These are phyloP conservation scores for Mesaphorura yosii DNA, from an alignment of 1,140 invertebrate genomes.

Conservation along the genomic window DNA sequence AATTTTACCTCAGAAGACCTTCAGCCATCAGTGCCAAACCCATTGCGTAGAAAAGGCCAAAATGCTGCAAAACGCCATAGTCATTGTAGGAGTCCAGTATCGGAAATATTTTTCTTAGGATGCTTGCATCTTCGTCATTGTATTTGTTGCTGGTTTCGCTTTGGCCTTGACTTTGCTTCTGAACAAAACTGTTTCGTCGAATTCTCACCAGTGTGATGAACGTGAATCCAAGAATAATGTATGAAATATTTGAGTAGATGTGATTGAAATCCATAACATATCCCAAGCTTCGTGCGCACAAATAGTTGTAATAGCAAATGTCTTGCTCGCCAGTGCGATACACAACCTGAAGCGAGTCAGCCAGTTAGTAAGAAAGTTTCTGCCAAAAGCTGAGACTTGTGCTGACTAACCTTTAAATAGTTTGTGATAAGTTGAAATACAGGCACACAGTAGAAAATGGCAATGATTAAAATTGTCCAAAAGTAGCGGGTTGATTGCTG, in stretches of 20 bases:
- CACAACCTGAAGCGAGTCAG: constrained; percentile 50
- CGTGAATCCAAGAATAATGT: constrained; percentile 62
- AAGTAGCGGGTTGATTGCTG: constrained; percentile 23
- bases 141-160: not conserved
- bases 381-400: too few species aligned
- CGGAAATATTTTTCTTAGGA: constrained; percentile 2
- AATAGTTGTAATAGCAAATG: constrained; percentile 84
- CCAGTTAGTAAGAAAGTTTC: too few species aligned
- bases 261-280: constrained; percentile 70
- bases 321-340: constrained; percentile 75
- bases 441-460: constrained; percentile 27
- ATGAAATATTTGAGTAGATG: constrained; percentile 81
- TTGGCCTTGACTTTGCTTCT: not conserved
- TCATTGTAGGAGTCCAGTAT: not conserved
- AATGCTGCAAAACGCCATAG: constrained; percentile 29
- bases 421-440: constrained; percentile 28
- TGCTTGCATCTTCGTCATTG: not conserved
- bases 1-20: constrained; percentile 8
- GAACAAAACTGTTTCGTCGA: not conserved
- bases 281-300: constrained; percentile 67
- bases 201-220: constrained; percentile 44
- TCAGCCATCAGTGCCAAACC: constrained; percentile 15
- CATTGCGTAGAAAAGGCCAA: constrained; percentile 26
- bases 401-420: constrained; percentile 23
- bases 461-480: constrained; percentile 14